Base-by-base conservation (phyloP, 2,888 invertebrate genomes). In the Hyles lineata region DNA sequence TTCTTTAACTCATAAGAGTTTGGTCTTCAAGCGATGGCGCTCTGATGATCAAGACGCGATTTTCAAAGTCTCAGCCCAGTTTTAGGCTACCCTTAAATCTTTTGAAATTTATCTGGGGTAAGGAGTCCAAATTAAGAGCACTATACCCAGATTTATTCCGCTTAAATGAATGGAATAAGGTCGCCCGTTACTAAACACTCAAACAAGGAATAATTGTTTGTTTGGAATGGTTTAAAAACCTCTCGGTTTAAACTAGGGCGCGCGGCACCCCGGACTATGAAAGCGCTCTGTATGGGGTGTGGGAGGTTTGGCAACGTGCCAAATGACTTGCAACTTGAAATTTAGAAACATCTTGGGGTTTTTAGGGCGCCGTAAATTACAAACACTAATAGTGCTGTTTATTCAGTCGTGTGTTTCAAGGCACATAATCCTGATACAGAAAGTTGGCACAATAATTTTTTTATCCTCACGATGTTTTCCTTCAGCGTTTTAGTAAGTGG, bases 201-300 rank as follows among this genome's bases (percentile, higher is more conserved):
- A 60, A 60, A 60, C 60, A 60, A 60, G 9, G 25, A 60, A 25
- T 25, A 60, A 60, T 60, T 60, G 25, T 60, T 60, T 60, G 55
- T 55, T 55, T n/a, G 55, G 55, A 55, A 55, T n/a, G 55, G 55
- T 19, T 19, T n/a, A 55, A 55, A 55, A 55, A 55, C 55, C 1
- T 55, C 55, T 55, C 4, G 8, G 19, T 55, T 55, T 17, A 55
- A 55, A 55, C 55, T 55, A 55, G 55, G 55, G n/a, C 55, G 55
- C 19, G n/a, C 19, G 17, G 55, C 17, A n/a, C 17, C 55, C 55
- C 19, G 55, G 55, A 7, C 19, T 55, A 55, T 55, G 55, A 55
- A 55, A 55, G 55, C 55, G 19, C 15, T 55, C 55, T n/a, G 43
- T 11, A 43, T 19, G 55, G 17, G 55, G 55, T 17, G 55, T 55